Base-by-base conservation (phyloP, 35 echinoderm and acorn worm genomes). In the Ophiothrix spiculata region DNA sequence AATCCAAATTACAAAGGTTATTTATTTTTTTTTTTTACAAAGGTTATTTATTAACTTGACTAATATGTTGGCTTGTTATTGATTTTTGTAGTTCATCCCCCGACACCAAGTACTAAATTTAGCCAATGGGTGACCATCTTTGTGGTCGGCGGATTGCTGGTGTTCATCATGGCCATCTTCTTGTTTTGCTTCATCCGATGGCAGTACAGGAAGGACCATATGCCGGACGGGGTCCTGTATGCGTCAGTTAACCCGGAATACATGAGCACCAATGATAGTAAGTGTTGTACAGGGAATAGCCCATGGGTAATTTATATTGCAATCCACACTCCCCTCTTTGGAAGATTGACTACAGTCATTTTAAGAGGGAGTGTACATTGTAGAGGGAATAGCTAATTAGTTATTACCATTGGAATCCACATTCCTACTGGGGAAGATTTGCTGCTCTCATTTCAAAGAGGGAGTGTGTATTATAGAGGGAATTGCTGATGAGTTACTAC, bases 181-280 rank as follows among this genome's bases (percentile, higher is more conserved):
- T 64, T 90, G 16, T 83, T 89, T 36, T 41, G 79, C 35, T 64
- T 93, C 10, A 40, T 90, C 42, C 6, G 42, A 19, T 49, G 42
- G 42, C 42, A 49, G 42, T 90, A 93, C 85, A 79, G 64, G 19
- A 93, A 97, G 40, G 88, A 93, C 80, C 90, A 92, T 28, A 93
- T 92, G 75, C 95, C 95, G 11, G 90, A 97, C 69, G 94, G 87
- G 56, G 94, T 97, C 1, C 80, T 97, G 4, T 97, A 97, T 84
- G 94, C 91, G 0, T 97, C 91, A 25, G 87, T 83, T 33, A 97
- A 97, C 36, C 91, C 91, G 40, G 91, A 93, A 38, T 97, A 97
- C 25, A 74, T 93, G 45, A 97, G 91, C 38, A 90, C 91, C 40
- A 90, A 75, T 77, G 91, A 93, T 41, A 87, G 95, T 97, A 80